A percentile compares a stretch with the other conserved stretches of the same genome.
These are phyloP conservation scores for Parazoanthus darwini DNA, from an alignment of 92 coral and sea anemone genomes.

Conservation along the genomic window DNA sequence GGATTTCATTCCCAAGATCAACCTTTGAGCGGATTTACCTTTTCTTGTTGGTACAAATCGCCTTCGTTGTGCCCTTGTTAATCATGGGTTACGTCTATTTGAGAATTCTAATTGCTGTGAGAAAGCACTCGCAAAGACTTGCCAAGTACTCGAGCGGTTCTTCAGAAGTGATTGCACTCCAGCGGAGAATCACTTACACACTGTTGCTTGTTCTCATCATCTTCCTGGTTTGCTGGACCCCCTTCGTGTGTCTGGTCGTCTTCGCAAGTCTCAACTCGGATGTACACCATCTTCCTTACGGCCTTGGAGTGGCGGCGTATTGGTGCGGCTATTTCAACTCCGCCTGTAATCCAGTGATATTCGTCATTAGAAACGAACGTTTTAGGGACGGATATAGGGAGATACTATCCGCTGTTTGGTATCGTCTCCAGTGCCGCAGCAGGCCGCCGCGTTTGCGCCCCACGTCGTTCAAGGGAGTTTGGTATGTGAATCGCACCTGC, in stretches of 20 bases:
- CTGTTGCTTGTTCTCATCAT: constrained; percentile 73
- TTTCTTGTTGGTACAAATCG: constrained; percentile 63
- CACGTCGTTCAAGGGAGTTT: constrained; percentile 44
- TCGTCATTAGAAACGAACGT: constrained; percentile 79
- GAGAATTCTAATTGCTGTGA: constrained; percentile 75
- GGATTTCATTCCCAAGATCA: constrained; percentile 70
- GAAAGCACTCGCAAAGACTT: constrained; percentile 71
- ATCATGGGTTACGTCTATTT: constrained; percentile 81
- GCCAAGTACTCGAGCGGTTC: constrained; percentile 72
- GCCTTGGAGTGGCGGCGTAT: constrained; percentile 87
- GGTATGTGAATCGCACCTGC: constrained; percentile 50
- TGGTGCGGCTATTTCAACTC: constrained; percentile 91
- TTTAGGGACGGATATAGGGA: constrained; percentile 86
- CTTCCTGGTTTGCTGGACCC: constrained; percentile 81
- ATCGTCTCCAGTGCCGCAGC: constrained; percentile 54
- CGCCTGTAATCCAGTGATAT: constrained; percentile 77
- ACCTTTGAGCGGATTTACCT: constrained; percentile 73
- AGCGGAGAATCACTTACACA: constrained; percentile 80
- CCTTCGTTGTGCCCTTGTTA: constrained; percentile 70
- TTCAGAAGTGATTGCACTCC: constrained; percentile 76
- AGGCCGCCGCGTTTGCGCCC: constrained; percentile 12
- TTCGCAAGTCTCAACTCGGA: constrained; percentile 64
- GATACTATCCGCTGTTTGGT: constrained; percentile 63
- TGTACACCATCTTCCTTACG: constrained; percentile 69
- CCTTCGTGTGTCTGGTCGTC: constrained; percentile 72